Evolutionary conservation across 53 echinoderm and acorn worm genomes (phyloP).

Genomic region (Paelopatides confundens): DNA sequence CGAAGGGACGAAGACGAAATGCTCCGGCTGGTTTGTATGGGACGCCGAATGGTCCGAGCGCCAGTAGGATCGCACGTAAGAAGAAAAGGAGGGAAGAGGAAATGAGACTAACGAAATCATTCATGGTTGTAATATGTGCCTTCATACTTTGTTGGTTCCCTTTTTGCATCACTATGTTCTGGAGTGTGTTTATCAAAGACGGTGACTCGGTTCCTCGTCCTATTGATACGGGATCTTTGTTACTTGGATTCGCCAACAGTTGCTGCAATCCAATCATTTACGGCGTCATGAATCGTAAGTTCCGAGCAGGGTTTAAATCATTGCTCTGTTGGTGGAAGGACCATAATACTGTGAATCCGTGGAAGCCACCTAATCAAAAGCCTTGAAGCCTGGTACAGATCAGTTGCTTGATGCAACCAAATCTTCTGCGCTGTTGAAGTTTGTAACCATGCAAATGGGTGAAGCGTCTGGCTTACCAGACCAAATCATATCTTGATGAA

Average conservation of each 20-base stretch:
- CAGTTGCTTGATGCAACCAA: too few relatives aligned
- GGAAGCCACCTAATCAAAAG: conserved; percentile 33
- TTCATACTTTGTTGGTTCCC: conserved; percentile 96
- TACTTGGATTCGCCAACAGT: conserved; percentile 92
- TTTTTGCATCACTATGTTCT: conserved; percentile 97
- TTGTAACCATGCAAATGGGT: too few relatives aligned
- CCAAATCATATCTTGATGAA: too few relatives aligned
- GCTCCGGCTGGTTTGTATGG: neutral
- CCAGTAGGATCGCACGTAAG: conserved; percentile 63
- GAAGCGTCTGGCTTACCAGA: too few relatives aligned
- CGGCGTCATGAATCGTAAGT: conserved; percentile 92
- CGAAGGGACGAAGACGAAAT: neutral
- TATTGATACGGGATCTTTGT: conserved; percentile 80
- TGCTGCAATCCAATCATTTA: conserved; percentile 99
- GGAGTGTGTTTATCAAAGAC: conserved; percentile 75
- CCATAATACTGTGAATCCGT: conserved; percentile 34
- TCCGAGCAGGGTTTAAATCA: conserved; percentile 83
- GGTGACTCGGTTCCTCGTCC: conserved; percentile 70
- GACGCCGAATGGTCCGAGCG: conserved; percentile 30
- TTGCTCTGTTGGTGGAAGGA: conserved; percentile 70
- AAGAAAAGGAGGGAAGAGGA: conserved; percentile 86
- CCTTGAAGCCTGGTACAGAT: too few relatives aligned
- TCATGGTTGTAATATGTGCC: conserved; percentile 88
- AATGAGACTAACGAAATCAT: conserved; percentile 89
- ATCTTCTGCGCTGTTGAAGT: too few relatives aligned